Evolutionary conservation across 2,113 vertebrate species (phyloP).

Genomic region (Crotalus horridus): DNA sequence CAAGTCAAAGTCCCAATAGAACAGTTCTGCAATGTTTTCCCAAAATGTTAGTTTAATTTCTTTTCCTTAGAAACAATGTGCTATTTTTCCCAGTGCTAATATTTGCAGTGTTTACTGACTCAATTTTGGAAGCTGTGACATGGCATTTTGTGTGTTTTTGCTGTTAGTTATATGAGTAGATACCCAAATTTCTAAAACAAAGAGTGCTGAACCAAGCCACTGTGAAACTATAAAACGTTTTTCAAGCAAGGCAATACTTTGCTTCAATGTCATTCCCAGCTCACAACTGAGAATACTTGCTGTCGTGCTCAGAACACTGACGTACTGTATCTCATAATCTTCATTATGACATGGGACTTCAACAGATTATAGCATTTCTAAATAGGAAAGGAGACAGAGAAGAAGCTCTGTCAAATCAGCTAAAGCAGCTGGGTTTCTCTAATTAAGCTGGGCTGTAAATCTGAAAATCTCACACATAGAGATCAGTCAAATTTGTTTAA

Average conservation of each 20-base stretch:
- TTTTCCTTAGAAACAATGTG: background rate
- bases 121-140: conserved; percentile 38
- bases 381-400: background rate
- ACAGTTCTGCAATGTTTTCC: background rate
- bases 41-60: background rate
- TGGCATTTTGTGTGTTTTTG: conserved; percentile 12
- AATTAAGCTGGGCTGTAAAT: background rate
- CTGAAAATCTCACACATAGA: background rate
- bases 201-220: background rate
- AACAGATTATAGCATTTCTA: conserved; percentile 26
- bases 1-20: background rate
- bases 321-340: conserved; percentile 5
- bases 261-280: background rate
- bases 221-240: conserved; percentile 14
- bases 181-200: conserved; percentile 14
- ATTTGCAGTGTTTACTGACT: conserved; percentile 26
- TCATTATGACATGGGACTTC: conserved; percentile 11
- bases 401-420: background rate
- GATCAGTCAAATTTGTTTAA: background rate
- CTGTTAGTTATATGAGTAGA: conserved; percentile 41
- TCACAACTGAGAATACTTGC: conserved; percentile 14
- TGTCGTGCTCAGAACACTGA: conserved; percentile 24
- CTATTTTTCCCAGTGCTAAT: conserved; percentile 9
- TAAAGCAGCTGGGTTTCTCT: background rate
- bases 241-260: background rate